phyloP scores from a whole-genome alignment of 2,797 vertebrate species.

The Danio choprae region DNA sequence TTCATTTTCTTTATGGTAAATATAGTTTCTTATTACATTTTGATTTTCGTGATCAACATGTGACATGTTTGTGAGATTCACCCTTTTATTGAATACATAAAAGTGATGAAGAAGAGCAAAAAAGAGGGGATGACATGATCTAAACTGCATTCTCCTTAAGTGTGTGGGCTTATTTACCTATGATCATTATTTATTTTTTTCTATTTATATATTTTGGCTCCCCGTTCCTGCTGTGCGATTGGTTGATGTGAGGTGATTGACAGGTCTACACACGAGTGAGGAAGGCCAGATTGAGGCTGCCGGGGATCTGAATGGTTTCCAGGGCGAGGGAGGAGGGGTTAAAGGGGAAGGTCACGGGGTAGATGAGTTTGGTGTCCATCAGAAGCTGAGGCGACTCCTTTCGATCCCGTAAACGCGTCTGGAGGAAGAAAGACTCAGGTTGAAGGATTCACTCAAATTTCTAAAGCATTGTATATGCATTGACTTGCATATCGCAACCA shows the following conservation, averaged over 20 bases:
- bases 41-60: background rate
- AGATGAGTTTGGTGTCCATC: constrained; percentile 98
- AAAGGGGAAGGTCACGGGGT: constrained; percentile 96
- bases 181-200: background rate
- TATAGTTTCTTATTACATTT: background rate
- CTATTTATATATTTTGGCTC: background rate
- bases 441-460: background rate
- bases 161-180: constrained; percentile 28
- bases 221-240: constrained; percentile 19
- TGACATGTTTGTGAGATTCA: constrained; percentile 11
- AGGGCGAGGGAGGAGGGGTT: constrained; percentile 93
- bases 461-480: too few species aligned
- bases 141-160: constrained; percentile 31
- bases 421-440: constrained; percentile 28
- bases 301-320: constrained; percentile 97
- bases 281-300: constrained; percentile 92
- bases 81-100: constrained; percentile 16
- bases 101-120: constrained; percentile 10
- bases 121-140: background rate
- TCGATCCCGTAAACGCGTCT: constrained; percentile 94
- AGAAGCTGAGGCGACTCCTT: constrained; percentile 94
- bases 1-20: background rate
- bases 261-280: constrained; percentile 87
- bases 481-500: background rate
- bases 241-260: constrained; percentile 47